Base-by-base conservation (phyloP, 2,797 vertebrate species). In the Molossus molossus region DNA sequence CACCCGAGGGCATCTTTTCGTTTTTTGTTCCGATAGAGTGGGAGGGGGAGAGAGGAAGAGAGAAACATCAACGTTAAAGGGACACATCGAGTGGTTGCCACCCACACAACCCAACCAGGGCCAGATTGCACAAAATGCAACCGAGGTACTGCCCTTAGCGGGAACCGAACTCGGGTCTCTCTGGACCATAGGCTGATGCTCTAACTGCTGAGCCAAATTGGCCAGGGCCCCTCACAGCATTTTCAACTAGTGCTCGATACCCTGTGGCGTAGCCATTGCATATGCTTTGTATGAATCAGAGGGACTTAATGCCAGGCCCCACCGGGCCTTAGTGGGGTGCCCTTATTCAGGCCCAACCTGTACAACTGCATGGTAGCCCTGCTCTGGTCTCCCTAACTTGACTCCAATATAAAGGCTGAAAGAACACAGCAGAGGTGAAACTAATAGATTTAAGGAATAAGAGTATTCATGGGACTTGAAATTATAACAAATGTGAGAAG, bases 401-500 rank as follows among this genome's bases (percentile, higher is more conserved):
- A 83, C 29, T 64, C 58, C 18, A 83, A 15, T n/a, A 79, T 57
- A 89, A 72, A 92, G 27, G 27, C 27, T 87, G 57, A 84, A 96
- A 69, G 25, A 69, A 91, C 20, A 90, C 3, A 82, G 50, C 55
- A 29, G 65, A 80, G 45, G 72, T 37, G 4, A 87, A 87, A 89
- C 81, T 27, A 70, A 60, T 0, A 92, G 37, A 8, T 33, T 70
- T 6, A 90, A 87, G 27, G 69, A 40, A 55, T 57, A 81, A 55
- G 76, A 94, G 37, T 17, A 67, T 0, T 33, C 25, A 69, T 81
- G 69, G 20, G 9, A 62, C 40, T n/a, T 87, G 48, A 64, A 94
- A 58, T 87, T 70, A 8, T 3, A 48, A 84, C 33, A 81, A 91
- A 87, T 82, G 29, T 13, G 37, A 89, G 48, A 80, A 60, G 64